Evolutionary conservation across 2,113 vertebrate genomes (phyloP).

Genomic region (Hystrix cristata): DNA sequence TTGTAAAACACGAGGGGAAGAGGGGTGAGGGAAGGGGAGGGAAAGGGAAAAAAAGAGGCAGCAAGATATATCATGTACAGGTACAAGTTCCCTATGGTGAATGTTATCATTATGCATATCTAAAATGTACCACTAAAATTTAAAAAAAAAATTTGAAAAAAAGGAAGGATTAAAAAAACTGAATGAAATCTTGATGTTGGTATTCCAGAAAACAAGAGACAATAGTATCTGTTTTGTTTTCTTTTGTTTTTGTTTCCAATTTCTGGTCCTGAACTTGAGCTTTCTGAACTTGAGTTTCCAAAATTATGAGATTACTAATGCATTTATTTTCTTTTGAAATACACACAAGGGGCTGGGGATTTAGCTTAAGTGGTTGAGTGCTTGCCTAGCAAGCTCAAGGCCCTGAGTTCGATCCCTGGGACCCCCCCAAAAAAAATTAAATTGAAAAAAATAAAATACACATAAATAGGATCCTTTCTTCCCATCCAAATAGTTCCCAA

Average conservation of each 20-base stretch:
- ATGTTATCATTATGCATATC: no score
- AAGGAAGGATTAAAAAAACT: neutral
- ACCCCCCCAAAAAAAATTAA: no score
- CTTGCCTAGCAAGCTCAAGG: no score
- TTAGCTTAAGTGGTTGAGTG: no score
- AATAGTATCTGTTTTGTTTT: neutral
- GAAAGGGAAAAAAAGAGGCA: no score
- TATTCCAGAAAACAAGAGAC: neutral
- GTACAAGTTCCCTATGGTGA: no score
- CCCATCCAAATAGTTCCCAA: neutral
- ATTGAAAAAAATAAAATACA: no score
- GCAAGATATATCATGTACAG: no score
- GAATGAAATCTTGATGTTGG: neutral
- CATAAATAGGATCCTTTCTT: neutral
- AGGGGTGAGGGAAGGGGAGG: no score
- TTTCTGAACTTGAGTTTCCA: neutral
- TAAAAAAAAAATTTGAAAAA: no score
- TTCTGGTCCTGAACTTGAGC: neutral
- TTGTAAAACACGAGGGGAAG: neutral
- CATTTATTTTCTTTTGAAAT: slow-evolving; percentile 53
- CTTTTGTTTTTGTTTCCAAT: neutral
- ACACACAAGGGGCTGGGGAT: neutral
- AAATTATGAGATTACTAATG: neutral
- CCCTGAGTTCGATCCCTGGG: no score
- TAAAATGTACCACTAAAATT: no score